phyloP scores from a whole-genome alignment of 2,888 invertebrate genomes.

The Andrena camellia region DNA sequence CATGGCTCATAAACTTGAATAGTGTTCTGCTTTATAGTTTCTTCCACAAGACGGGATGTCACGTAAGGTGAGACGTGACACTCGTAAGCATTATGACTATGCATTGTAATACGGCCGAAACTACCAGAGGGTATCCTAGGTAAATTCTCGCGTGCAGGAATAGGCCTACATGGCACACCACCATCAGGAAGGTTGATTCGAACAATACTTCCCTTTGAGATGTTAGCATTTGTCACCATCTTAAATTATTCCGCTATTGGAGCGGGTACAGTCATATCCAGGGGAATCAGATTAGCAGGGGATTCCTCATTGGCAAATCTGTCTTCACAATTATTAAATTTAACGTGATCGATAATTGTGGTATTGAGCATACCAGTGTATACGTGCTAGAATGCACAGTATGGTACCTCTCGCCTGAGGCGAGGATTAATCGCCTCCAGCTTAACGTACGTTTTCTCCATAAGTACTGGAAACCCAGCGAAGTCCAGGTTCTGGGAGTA shows the following conservation, averaged over 20 bases:
- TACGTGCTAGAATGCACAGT: conserved; percentile 39
- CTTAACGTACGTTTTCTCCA: conserved; percentile 12
- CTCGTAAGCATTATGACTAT: conserved; percentile 43
- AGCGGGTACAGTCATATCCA: conserved; percentile 4
- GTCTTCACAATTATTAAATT: conserved; percentile 35
- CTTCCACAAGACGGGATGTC: conserved; percentile 6
- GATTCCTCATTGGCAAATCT: conserved; percentile 32
- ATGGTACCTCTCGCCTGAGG: conserved; percentile 37
- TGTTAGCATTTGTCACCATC: conserved; percentile 13
- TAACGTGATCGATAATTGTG: conserved; percentile 35
- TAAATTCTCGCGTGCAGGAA: not conserved
- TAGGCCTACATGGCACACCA: not conserved
- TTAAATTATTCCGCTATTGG: conserved; percentile 34
- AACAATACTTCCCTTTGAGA: conserved; percentile 34
- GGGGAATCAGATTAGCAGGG: conserved; percentile 31
- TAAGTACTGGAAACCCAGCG: not conserved
- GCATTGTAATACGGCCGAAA: not conserved
- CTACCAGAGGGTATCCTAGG: not conserved
- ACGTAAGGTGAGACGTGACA: conserved; percentile 32
- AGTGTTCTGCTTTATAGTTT: not conserved
- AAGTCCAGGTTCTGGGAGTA: conserved; percentile 11
- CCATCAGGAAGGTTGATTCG: conserved; percentile 3
- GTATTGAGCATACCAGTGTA: conserved; percentile 32
- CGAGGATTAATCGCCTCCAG: conserved; percentile 30
- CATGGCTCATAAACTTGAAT: not conserved